phyloP scores from a whole-genome alignment of 2,113 vertebrate genomes.

The Collichthys lucidus region DNA sequence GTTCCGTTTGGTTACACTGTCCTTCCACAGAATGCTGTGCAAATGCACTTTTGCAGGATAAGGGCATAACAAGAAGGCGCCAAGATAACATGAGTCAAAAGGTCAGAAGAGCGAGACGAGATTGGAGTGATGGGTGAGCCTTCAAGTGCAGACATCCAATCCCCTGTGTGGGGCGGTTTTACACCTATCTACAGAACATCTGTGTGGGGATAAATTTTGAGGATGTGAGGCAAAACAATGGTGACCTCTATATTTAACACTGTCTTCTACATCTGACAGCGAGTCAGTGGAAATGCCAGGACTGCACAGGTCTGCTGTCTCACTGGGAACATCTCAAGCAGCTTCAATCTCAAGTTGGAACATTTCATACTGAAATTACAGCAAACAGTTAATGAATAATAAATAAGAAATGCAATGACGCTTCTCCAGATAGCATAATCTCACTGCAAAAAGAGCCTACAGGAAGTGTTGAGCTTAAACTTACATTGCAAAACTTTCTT shows the following conservation, averaged over 20 bases:
- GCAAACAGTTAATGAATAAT: background rate
- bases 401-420: background rate
- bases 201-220: slow-evolving; percentile 19
- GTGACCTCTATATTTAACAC: slow-evolving; percentile 12
- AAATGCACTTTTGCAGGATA: slow-evolving; percentile 44
- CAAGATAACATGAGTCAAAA: slow-evolving; percentile 36
- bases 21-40: slow-evolving; percentile 15
- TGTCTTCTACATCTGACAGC: slow-evolving; percentile 20
- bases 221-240: background rate
- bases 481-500: background rate
- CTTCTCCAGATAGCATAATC: background rate
- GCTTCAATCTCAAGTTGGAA: background rate
- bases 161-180: slow-evolving; percentile 21
- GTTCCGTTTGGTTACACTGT: slow-evolving; percentile 28
- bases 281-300: background rate
- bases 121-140: slow-evolving; percentile 35
- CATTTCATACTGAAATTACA: slow-evolving; percentile 9
- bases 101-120: slow-evolving; percentile 19
- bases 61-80: slow-evolving; percentile 51
- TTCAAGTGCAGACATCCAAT: slow-evolving; percentile 15
- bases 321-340: background rate
- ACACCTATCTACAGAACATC: slow-evolving; percentile 36
- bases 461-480: background rate
- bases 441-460: background rate
- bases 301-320: background rate